Base-by-base conservation (phyloP, 2,113 vertebrate species). In the Alces alces region DNA sequence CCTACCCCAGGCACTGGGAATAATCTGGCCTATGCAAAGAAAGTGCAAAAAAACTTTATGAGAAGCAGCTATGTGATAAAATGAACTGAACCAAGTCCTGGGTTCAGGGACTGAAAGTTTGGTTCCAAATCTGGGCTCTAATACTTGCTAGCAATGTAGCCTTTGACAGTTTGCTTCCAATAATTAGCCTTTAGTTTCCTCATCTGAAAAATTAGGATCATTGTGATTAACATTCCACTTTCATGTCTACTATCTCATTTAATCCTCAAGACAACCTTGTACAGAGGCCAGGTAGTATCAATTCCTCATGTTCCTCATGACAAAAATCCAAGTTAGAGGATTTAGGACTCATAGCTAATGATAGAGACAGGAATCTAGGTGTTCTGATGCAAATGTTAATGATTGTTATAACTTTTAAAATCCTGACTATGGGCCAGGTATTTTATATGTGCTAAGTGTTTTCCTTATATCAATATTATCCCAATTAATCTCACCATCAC, bases 61-160 rank as follows among this genome's bases (percentile, higher is more conserved):
- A 76, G 87, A 54, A 30, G 30, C 79, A 92, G 36, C 84, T 98
- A 66, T 89, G 58, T 82, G 92, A 83, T 78, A 93, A 89, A 86
- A 86, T 55, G 70, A 86, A 66, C 27, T 3, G 23, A 86, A 58
- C 11, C 1, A 10, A 80, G 27, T 86, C 54, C 25, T 92, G 60
- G 15, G 28, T 96, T 97, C 60, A 60, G 93, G 43, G 93, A 54
- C 55, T 55, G 17, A 91, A 82, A 25, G 17, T 76, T 66, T 91
- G 23, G 7, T 86, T 86, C 83, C 19, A 52, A 57, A 54, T 93
- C 55, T 54, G 21, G 23, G 14, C 55, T 57, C 27, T 39, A 10
- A 19, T 30, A 14, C 12, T 92, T 92, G 52, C 23, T 16, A 15
- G 21, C 61, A 55, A 45, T 30, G 27, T 0, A 14, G 85, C 2